phyloP scores from a whole-genome alignment of 2,797 vertebrate species.

The Gobio occitaniae region DNA sequence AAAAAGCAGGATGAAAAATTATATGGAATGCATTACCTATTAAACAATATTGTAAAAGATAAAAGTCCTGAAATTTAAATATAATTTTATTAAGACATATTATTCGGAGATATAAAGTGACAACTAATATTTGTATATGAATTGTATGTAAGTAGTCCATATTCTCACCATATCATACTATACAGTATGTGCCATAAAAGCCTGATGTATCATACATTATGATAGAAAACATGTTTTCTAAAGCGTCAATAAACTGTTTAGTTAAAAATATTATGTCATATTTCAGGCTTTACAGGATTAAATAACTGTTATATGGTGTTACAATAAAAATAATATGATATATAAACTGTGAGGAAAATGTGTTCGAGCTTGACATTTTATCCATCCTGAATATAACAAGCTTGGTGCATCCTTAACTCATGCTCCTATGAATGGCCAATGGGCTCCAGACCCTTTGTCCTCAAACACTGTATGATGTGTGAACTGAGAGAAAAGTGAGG shows the following conservation, averaged over 20 bases:
- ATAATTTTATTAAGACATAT: too few species aligned
- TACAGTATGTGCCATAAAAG: too few species aligned
- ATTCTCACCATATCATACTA: too few species aligned
- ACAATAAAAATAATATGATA: too few species aligned
- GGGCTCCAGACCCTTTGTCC: slow-evolving; percentile 37
- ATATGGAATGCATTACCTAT: background rate
- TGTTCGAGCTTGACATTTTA: slow-evolving; percentile 9
- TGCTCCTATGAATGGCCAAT: background rate
- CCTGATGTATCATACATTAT: too few species aligned
- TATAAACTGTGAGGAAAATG: background rate
- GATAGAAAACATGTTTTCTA: too few species aligned
- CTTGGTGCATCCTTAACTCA: slow-evolving; percentile 5
- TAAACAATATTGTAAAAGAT: background rate
- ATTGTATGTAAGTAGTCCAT: too few species aligned
- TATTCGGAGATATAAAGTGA: too few species aligned
- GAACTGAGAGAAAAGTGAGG: slow-evolving; percentile 29
- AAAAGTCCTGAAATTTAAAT: background rate
- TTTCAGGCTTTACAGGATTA: background rate
- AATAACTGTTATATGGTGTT: background rate
- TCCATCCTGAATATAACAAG: slow-evolving; percentile 1
- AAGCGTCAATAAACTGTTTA: too few species aligned
- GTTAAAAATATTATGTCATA: too few species aligned
- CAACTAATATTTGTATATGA: too few species aligned
- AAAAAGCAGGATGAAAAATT: background rate
- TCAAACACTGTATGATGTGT: slow-evolving; percentile 52